Evolutionary conservation across 2,797 vertebrate species (phyloP), one percentile per base, ranked within the genome.

Genomic region (Catostomus latipinnis): DNA sequence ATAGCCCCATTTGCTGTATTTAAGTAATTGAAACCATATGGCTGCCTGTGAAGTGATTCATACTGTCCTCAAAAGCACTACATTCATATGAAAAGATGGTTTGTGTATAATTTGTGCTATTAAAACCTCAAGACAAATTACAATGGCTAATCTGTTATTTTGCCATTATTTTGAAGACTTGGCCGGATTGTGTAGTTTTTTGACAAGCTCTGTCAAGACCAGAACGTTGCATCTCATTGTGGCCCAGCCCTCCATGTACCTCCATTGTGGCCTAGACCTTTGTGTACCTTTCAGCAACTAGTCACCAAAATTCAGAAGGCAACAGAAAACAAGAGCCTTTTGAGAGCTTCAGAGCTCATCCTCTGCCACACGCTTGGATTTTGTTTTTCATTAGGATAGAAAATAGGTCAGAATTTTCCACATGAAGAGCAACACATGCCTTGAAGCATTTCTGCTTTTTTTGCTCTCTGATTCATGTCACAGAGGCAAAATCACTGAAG

Each of bases 111-210:
- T 91, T 88, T 87, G 22, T 48, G 75, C 88, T 91, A 88, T 93
- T 93, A 90, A 91, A 92, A 91, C 90, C 88, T 91, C 90, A 89
- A 82, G 88, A 92, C 90, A 93, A 92, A 94, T 94, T 92, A 92
- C 83, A 89, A 82, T 81, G 76, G 88, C 85, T 93, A 92, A 94
- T 93, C 92, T 93, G 91, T 92, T 92, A 90, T 91, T 92, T 62
- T 91, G 90, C 84, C 88, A 88, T 91, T 84, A 52, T 85, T 85
- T 76, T 83, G 83, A 84, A 80, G 70, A 4, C 60, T 81, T 80
- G 70, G 74, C 82, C 63, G 54, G 22, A 68, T 45, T 71, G 62
- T 50, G 22, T 6, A 63, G 71, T 79, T 74, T 34, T 81, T 71
- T 75, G 80, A 86, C 70, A 74, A 69, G 67, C 62, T 68, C 71